Evolutionary conservation across 2,797 vertebrate species (phyloP).

Genomic region (Pipistrellus pipistrellus): DNA sequence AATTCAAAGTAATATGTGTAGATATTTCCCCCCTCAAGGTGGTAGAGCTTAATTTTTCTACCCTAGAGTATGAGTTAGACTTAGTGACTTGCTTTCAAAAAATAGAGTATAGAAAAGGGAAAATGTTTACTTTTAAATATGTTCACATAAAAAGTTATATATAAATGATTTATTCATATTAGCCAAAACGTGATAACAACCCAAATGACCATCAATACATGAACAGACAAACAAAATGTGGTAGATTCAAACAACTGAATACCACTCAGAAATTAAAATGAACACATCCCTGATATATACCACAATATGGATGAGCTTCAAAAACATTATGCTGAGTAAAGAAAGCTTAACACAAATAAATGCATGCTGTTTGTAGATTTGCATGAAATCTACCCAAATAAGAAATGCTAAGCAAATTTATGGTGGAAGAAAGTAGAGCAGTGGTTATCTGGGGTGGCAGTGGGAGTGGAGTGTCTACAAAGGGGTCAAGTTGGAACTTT

Average conservation of each 20-base stretch:
- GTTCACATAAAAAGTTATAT: background rate
- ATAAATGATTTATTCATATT: background rate
- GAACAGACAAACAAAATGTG: background rate
- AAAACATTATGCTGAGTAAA: background rate
- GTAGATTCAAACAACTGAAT: background rate
- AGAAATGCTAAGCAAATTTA: background rate
- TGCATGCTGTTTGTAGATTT: background rate
- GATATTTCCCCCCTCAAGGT: background rate
- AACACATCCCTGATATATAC: background rate
- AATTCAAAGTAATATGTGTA: background rate
- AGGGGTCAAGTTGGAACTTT: background rate
- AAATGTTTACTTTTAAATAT: background rate
- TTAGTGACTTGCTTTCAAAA: background rate
- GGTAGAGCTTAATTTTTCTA: background rate
- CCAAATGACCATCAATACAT: background rate
- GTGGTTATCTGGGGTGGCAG: background rate
- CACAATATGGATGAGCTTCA: background rate
- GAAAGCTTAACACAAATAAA: background rate
- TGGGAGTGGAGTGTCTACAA: background rate
- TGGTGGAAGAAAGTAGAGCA: background rate
- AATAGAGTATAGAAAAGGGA: background rate
- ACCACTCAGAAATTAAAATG: background rate
- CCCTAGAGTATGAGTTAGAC: background rate
- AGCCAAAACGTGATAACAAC: background rate
- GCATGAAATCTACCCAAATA: background rate